Evolutionary conservation across 2,888 invertebrate genomes (phyloP), one percentile per base, ranked within the genome.

Genomic region (Metallyticus violacea): DNA sequence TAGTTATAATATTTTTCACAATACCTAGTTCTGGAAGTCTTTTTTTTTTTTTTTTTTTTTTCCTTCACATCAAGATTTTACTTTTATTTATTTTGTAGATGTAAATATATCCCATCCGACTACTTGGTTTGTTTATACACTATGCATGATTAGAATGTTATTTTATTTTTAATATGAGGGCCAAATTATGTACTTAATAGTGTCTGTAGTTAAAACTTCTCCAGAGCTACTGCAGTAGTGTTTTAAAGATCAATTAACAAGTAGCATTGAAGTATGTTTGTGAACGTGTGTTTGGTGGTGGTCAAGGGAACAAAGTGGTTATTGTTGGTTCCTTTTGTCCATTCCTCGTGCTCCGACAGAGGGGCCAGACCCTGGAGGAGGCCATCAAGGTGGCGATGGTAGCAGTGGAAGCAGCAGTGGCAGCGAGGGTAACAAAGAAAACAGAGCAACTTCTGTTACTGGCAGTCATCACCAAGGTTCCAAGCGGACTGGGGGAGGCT

Each of bases 301-400:
- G 40, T 62, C 40, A 15, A 62, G 40, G 40, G 79, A 79, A 79
- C 79, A 26, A 15, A 62, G 40, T 85, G 78, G 40, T 87, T 84
- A 86, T 87, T 79, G 62, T 88, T 86, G 86, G 78, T 86, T 87
- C 81, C 86, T 91, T 85, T 85, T 88, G 83, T 85, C 86, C 40
- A 9, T 62, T 62, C 15, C 40, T 62, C 40, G 40, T 62, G 40
- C 15, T 62, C 40, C 40, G 22, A 62, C 88, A 91, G 92, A 92
- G 91, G 92, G 92, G 89, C 91, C 92, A 89, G 92, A 92, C 88
- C 91, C 91, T 86, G 92, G 91, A 89, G 91, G 90, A 87, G 90
- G 90, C 40, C 40, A 62, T 62, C 40, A 62, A 86, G 91, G 90
- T 88, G 62, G 85, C 7, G 77, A 79, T 4, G 89, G 90, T 87